Conservation (phyloP, 1,140 invertebrate genomes). For the Drosophila nasuta region DNA sequence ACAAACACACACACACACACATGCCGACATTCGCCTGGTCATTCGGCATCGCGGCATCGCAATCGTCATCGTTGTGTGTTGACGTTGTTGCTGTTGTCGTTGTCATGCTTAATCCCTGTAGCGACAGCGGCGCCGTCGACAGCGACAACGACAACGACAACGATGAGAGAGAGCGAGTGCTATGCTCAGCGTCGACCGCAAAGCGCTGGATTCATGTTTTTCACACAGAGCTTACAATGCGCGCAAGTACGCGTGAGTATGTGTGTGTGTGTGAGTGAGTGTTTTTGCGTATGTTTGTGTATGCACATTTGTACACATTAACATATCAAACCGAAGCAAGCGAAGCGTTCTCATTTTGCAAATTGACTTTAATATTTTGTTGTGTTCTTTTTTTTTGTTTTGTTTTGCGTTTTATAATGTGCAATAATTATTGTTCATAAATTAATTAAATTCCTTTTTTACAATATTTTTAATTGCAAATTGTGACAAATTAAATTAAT, state of each 20-base stretch:
- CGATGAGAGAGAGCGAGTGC: constrained; percentile 58
- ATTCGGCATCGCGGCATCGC: constrained; percentile 50
- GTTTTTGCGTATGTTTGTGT: constrained; percentile 15
- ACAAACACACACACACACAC: constrained; percentile 13
- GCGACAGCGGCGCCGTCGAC: constrained; percentile 58
- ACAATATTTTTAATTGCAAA: neutral
- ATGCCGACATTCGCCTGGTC: constrained; percentile 26
- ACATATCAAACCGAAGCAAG: constrained; percentile 75
- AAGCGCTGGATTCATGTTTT: constrained; percentile 81
- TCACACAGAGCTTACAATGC: constrained; percentile 81
- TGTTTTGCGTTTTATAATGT: constrained; percentile 63
- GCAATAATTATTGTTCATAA: constrained; percentile 53
- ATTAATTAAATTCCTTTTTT: constrained; percentile 29
- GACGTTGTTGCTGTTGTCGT: constrained; percentile 56
- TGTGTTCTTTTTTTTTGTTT: constrained; percentile 33
- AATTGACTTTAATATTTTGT: constrained; percentile 79
- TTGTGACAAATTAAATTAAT: neutral
- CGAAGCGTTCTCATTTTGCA: constrained; percentile 76
- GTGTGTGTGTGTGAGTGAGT: neutral
- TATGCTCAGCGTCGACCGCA: constrained; percentile 65
- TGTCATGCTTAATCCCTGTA: constrained; percentile 76
- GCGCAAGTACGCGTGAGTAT: constrained; percentile 25
- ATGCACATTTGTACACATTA: constrained; percentile 66
- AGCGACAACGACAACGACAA: constrained; percentile 51
- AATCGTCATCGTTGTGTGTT: constrained; percentile 72